Conservation (phyloP, 2,797 vertebrate species). For the Coregonus ussuriensis region DNA sequence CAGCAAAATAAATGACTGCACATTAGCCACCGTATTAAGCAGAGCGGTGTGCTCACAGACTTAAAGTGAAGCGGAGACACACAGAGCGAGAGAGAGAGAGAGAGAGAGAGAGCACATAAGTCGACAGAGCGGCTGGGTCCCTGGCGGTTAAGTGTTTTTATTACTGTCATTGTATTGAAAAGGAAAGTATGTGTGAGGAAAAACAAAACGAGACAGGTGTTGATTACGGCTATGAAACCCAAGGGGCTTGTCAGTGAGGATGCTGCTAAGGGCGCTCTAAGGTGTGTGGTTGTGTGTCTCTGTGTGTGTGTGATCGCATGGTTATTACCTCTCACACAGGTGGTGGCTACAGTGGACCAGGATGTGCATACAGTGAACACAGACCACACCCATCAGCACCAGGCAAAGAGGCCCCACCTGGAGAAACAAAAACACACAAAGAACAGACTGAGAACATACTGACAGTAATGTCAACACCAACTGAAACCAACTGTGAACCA, state of each 20-base stretch:
- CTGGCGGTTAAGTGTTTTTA: neutral
- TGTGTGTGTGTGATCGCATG: neutral
- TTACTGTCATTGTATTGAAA: neutral
- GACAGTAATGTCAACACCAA: neutral
- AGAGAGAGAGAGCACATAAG: neutral
- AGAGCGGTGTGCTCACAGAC: neutral
- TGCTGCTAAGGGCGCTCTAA: too few relatives aligned
- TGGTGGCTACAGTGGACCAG: constrained; percentile 87
- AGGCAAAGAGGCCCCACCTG: constrained; percentile 87
- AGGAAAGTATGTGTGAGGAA: too few relatives aligned
- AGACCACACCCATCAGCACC: constrained; percentile 83
- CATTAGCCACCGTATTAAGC: constrained; percentile 9
- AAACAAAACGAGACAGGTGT: too few relatives aligned
- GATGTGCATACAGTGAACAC: constrained; percentile 89
- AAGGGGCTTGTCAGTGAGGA: too few relatives aligned
- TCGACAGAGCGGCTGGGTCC: neutral
- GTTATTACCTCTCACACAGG: constrained; percentile 84
- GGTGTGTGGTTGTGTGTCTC: neutral
- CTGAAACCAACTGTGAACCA: neutral
- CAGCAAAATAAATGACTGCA: constrained; percentile 13
- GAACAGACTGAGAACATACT: neutral
- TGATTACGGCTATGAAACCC: too few relatives aligned
- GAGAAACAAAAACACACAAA: neutral
- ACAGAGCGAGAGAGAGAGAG: neutral
- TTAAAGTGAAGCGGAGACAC: neutral